phyloP scores from a whole-genome alignment of 2,888 invertebrate genomes.

The Limenitis camilla region DNA sequence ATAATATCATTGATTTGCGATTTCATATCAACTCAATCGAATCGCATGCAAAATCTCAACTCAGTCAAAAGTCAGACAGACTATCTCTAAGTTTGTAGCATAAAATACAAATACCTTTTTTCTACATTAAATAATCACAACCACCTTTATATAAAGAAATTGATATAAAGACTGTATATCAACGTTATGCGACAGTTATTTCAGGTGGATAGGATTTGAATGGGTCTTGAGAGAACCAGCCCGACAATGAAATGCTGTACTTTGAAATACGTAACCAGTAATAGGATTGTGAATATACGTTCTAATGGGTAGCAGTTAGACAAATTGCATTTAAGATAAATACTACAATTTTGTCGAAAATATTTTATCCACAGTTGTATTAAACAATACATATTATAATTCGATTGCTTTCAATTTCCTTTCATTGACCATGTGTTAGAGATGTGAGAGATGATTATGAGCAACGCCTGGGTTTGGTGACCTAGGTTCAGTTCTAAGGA shows the following conservation, averaged over 20 bases:
- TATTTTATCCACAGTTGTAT: background rate
- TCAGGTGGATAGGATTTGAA: slow-evolving; percentile 47
- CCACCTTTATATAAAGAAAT: slow-evolving; percentile 27
- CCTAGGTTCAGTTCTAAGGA: no score
- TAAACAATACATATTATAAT: background rate
- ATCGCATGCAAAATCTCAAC: no score
- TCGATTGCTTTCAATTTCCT: no score
- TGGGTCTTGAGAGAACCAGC: slow-evolving; percentile 51
- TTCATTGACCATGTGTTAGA: no score
- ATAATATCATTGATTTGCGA: no score
- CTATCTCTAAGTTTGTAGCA: background rate
- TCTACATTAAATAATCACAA: background rate
- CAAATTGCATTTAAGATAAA: background rate
- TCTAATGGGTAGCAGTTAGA: background rate
- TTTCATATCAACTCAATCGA: no score
- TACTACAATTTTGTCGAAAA: background rate
- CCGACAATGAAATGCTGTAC: slow-evolving; percentile 47
- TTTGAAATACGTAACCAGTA: slow-evolving; percentile 15
- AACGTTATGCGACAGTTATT: slow-evolving; percentile 64
- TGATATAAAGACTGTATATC: slow-evolving; percentile 51
- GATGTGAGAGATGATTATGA: no score
- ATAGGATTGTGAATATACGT: background rate
- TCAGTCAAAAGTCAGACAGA: background rate
- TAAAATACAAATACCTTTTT: background rate
- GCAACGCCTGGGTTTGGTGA: no score